These are phyloP conservation scores for Chauna torquata DNA, from an alignment of 2,113 vertebrate genomes.

Conservation along the genomic window DNA sequence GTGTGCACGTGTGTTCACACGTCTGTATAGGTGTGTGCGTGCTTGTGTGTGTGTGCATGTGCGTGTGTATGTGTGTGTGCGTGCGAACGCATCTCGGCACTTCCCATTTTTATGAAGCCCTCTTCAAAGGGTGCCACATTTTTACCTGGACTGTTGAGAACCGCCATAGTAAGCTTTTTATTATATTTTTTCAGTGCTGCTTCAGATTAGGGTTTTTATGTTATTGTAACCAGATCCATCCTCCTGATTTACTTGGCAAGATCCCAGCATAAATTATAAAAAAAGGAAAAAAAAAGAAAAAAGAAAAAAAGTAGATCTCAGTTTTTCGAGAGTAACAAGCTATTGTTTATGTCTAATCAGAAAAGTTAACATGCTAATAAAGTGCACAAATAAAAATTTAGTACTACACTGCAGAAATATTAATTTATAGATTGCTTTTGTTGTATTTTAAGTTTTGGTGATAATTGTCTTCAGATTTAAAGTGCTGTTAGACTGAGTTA, in stretches of 20 bases:
- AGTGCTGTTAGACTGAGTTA: slow-evolving; percentile 74
- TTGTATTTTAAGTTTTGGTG: slow-evolving; percentile 76
- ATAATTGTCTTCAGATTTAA: slow-evolving; percentile 74
- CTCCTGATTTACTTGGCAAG: slow-evolving; percentile 50
- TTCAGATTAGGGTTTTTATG: slow-evolving; percentile 41
- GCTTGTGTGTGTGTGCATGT: background rate
- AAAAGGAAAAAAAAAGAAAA: background rate
- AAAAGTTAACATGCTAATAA: slow-evolving; percentile 61
- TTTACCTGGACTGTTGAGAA: slow-evolving; percentile 78
- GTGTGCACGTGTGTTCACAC: background rate
- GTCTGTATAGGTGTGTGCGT: background rate
- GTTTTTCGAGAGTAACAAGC: slow-evolving; percentile 39
- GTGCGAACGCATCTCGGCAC: slow-evolving; percentile 55
- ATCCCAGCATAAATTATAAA: slow-evolving; percentile 45
- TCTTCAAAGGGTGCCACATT: slow-evolving; percentile 78
- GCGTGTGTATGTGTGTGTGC: background rate
- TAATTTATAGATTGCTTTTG: slow-evolving; percentile 71
- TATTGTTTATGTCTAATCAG: slow-evolving; percentile 69
- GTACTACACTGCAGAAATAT: slow-evolving; percentile 68
- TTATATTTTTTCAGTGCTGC: slow-evolving; percentile 48
- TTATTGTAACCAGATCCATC: slow-evolving; percentile 47
- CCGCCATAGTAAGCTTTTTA: slow-evolving; percentile 62
- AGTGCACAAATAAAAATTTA: slow-evolving; percentile 70
- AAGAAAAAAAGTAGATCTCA: slow-evolving; percentile 26
- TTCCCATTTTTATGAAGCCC: slow-evolving; percentile 65